Conservation (phyloP, 2,888 invertebrate genomes). For the Tenthredo livida region DNA sequence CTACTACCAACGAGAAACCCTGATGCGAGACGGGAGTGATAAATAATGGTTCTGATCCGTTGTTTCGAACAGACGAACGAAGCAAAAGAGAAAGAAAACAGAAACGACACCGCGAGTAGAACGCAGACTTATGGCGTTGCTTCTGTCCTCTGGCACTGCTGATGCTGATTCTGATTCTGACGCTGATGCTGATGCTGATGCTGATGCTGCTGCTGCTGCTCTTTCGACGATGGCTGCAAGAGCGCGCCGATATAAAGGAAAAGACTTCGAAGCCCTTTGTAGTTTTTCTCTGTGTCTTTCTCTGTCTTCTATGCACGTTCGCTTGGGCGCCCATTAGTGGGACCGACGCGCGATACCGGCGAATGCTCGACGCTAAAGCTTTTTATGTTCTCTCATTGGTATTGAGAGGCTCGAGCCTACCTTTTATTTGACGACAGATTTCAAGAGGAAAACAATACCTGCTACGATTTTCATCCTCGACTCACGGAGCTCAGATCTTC, state of each 20-base stretch:
- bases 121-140: slow-evolving; percentile 68
- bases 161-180: slow-evolving; percentile 25
- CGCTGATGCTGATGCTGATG: slow-evolving; percentile 10
- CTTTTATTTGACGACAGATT: slow-evolving; percentile 50
- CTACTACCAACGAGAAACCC: slow-evolving; percentile 11
- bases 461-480: slow-evolving; percentile 4
- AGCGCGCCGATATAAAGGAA: slow-evolving; percentile 70
- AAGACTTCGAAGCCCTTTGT: slow-evolving; percentile 50
- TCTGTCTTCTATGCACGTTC: slow-evolving; percentile 45
- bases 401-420: slow-evolving; percentile 48
- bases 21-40: slow-evolving; percentile 57
- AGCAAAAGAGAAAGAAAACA: slow-evolving; percentile 37
- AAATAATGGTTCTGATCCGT: slow-evolving; percentile 65
- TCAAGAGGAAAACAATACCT: slow-evolving; percentile 50
- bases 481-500: neutral
- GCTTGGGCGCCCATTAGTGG: slow-evolving; percentile 51
- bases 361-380: slow-evolving; percentile 49
- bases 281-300: slow-evolving; percentile 48
- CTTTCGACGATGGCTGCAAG: slow-evolving; percentile 60
- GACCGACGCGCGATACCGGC: slow-evolving; percentile 42
- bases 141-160: slow-evolving; percentile 57
- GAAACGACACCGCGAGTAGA: slow-evolving; percentile 58
- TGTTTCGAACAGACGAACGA: slow-evolving; percentile 58
- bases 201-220: slow-evolving; percentile 13
- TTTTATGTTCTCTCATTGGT: slow-evolving; percentile 50